phyloP scores from a whole-genome alignment of 2,888 invertebrate genomes.

The Barypeithes pellucidus region DNA sequence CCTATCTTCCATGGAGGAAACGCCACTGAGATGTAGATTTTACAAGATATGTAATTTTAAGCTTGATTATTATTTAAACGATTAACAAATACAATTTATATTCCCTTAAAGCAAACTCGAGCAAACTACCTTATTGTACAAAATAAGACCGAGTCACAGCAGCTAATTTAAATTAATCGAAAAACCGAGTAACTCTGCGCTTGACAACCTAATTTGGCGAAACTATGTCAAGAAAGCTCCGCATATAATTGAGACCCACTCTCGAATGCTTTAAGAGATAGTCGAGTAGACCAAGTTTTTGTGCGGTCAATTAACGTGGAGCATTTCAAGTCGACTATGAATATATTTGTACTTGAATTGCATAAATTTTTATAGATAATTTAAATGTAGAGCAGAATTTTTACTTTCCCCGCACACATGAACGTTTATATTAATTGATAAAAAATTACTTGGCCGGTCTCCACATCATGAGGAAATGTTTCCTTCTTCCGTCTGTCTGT shows the following conservation, averaged over 20 bases:
- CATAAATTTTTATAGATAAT: neutral
- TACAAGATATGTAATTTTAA: too few species aligned
- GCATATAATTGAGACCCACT: constrained; percentile 46
- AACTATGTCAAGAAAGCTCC: constrained; percentile 49
- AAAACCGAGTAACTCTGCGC: constrained; percentile 41
- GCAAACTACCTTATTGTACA: constrained; percentile 19
- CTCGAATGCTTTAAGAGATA: constrained; percentile 45
- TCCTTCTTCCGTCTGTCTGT: too few species aligned
- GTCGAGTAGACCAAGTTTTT: constrained; percentile 41
- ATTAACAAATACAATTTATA: constrained; percentile 4
- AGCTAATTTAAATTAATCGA: constrained; percentile 46
- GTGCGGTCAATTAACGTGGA: constrained; percentile 44
- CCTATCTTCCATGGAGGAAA: too few species aligned
- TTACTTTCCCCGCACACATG: too few species aligned
- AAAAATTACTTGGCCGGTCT: too few species aligned
- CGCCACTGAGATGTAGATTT: too few species aligned
- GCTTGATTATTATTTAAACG: neutral
- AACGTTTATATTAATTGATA: too few species aligned
- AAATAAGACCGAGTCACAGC: constrained; percentile 9
- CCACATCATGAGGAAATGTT: too few species aligned
- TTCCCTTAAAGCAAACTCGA: constrained; percentile 2
- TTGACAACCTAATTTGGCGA: constrained; percentile 51
- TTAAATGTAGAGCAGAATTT: neutral
- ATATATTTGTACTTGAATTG: constrained; percentile 22
- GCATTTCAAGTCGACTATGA: constrained; percentile 31